Evolutionary conservation across 2,888 invertebrate species (phyloP).

Genomic region (Melanargia galathea): DNA sequence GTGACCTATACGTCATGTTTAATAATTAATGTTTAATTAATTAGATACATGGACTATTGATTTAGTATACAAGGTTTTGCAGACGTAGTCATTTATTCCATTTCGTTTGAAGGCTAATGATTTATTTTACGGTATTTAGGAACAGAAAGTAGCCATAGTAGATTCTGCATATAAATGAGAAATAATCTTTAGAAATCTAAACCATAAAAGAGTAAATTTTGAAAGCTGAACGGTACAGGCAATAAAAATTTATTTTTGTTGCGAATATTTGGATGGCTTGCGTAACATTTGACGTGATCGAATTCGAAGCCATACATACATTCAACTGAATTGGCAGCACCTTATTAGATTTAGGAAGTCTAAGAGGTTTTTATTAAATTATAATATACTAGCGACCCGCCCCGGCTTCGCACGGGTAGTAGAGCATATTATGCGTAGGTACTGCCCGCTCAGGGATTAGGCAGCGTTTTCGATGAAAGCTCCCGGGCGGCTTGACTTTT

Average conservation of each 20-base stretch:
- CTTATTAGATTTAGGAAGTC: background rate
- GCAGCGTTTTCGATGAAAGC: too few relatives aligned
- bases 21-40: too few relatives aligned
- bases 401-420: too few relatives aligned
- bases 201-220: conserved; percentile 7
- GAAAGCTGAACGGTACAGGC: conserved; percentile 24
- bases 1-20: too few relatives aligned
- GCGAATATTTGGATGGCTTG: conserved; percentile 9
- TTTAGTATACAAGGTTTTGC: background rate
- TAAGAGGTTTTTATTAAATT: background rate
- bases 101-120: conserved; percentile 7
- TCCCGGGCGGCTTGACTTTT: too few relatives aligned
- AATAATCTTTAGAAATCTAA: conserved; percentile 29
- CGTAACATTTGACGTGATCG: conserved; percentile 6
- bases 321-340: background rate
- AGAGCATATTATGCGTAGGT: too few relatives aligned
- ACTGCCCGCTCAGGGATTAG: too few relatives aligned
- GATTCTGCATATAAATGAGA: conserved; percentile 31
- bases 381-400: background rate
- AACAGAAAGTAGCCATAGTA: conserved; percentile 30
- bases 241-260: conserved; percentile 18
- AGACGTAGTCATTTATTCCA: background rate
- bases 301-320: conserved; percentile 3
- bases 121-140: conserved; percentile 8
- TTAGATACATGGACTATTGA: background rate